Base-by-base conservation (phyloP, 2,113 vertebrate species). In the Stegostoma tigrinum region DNA sequence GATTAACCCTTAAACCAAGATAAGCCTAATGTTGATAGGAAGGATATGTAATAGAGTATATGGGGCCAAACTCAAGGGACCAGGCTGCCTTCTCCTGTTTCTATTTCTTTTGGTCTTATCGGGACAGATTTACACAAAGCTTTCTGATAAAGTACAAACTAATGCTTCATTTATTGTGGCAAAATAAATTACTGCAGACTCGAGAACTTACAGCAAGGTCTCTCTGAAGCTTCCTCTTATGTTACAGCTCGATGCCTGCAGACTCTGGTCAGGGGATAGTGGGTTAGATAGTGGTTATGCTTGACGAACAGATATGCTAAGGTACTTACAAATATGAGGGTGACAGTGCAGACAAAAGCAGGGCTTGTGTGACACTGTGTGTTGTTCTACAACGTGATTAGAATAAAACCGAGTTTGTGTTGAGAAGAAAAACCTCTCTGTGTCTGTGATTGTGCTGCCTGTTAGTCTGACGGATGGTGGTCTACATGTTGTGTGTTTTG, bases 1-100 rank as follows among this genome's bases (percentile, higher is more conserved):
- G 94, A 95, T 95, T 48, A 95, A 95, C 94, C 42, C 67, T 72
- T 95, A 95, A 95, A 95, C 94, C 12, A 52, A 72, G 94, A 52
- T 72, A 95, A 95, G 72, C 61, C 70, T 95, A 30, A 34, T 48
- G 94, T 48, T 27, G 27, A 30, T 45, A 95, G 72, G 34, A 72
- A 30, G 94, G 48, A 48, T 70, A 95, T 48, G 67, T 48, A 72
- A 72, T 48, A 48, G 24, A 34, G 68, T 72, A 70, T 61, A 61
- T 5, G 0, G 55, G 55, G 10, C 6, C 55, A 61, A 61, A 61
- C 55, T 61, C 6, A 10, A 61, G 4, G 55, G 55, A 61, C 5
- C 55, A 61, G 55, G 55, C 55, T 61, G 55, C 55, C 55, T 61
- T 61, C 55, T 10, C 55, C 55, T 8, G 55, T 61, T 61, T 61